Percentiles rank a stretch among this genome's conserved stretches.
These are phyloP conservation scores for Orthosia incerta DNA, from an alignment of 2,888 invertebrate species.

Conservation along the genomic window DNA sequence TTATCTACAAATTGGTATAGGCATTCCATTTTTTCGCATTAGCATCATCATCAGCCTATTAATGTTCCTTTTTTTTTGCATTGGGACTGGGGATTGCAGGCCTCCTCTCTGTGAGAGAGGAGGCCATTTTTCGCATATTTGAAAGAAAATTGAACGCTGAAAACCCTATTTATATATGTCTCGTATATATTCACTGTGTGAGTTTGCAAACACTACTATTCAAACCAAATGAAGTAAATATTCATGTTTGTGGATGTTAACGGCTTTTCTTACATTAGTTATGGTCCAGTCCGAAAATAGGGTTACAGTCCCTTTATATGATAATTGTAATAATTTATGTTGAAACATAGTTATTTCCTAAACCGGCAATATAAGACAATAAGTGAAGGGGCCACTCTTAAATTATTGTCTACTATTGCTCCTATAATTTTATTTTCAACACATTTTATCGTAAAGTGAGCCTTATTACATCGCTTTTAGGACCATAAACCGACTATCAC, in stretches of 20 bases:
- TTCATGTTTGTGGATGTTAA: conserved; percentile 29
- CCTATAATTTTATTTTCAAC: no score
- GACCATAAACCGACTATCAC: no score
- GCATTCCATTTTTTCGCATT: no score
- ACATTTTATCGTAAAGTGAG: no score
- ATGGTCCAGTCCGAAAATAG: conserved; percentile 3
- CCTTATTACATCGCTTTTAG: no score
- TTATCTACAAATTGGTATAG: neutral
- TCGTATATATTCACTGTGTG: neutral
- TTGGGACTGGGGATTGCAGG: no score
- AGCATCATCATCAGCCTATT: no score
- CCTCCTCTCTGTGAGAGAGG: no score
- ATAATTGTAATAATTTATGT: conserved; percentile 9
- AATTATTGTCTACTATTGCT: no score
- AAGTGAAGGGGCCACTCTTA: no score
- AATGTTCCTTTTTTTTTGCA: no score
- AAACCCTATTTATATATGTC: neutral
- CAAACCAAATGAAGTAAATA: conserved; percentile 19
- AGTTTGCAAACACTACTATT: conserved; percentile 19
- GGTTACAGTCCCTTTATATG: neutral
- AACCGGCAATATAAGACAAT: no score
- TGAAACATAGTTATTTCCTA: conserved; percentile 7
- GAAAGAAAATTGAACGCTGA: neutral
- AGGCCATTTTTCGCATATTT: neutral
- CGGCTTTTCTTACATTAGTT: conserved; percentile 25